These are phyloP conservation scores for Cacatua alba DNA, from an alignment of 2,113 vertebrate species.

Conservation along the genomic window DNA sequence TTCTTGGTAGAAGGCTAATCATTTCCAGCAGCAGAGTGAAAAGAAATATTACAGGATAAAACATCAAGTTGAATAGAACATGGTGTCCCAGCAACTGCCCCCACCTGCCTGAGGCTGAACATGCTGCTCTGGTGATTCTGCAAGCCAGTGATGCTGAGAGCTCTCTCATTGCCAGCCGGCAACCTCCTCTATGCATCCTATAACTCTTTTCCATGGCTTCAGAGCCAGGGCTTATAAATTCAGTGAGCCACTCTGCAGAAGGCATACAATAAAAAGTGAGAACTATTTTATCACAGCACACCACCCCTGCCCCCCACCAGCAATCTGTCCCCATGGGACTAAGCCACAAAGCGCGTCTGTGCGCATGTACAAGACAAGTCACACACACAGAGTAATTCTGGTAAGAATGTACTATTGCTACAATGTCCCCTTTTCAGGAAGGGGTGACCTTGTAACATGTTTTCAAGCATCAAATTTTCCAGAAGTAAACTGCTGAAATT, in stretches of 20 bases:
- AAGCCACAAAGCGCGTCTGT: fast-evolving
- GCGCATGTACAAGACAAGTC: background rate
- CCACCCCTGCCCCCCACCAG: no score
- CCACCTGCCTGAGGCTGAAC: background rate
- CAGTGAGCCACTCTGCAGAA: background rate
- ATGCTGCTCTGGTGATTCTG: background rate
- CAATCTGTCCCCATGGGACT: background rate
- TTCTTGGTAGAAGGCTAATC: background rate
- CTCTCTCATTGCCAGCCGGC: fast-evolving
- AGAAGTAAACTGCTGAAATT: background rate
- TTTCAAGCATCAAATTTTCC: background rate
- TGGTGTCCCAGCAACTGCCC: background rate
- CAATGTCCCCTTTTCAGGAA: background rate
- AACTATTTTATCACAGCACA: background rate
- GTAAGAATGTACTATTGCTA: background rate
- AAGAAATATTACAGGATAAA: background rate
- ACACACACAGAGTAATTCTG: background rate
- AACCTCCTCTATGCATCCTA: background rate
- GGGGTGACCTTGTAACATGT: background rate
- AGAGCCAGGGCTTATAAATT: background rate
- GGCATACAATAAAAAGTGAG: background rate
- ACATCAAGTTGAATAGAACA: background rate
- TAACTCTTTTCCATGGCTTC: background rate
- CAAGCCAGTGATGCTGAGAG: background rate
- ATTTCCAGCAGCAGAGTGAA: background rate